phyloP scores from a whole-genome alignment of 2,797 vertebrate species.

The Hephaestus fuliginosus region DNA sequence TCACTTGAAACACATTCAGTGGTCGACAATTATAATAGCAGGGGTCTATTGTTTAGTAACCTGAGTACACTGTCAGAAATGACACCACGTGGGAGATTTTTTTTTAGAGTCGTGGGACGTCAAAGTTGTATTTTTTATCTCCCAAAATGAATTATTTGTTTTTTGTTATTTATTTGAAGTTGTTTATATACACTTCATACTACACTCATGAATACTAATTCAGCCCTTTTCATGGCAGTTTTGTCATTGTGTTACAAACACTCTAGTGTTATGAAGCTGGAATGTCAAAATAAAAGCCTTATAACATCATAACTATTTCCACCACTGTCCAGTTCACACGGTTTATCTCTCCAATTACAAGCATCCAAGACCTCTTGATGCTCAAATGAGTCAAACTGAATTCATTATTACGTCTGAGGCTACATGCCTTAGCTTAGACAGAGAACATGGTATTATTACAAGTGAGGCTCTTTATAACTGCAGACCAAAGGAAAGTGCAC shows the following conservation, averaged over 20 bases:
- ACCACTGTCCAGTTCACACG: constrained; percentile 23
- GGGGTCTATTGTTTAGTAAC: constrained; percentile 44
- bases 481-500: not conserved
- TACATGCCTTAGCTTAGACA: constrained; percentile 46
- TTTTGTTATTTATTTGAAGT: not conserved
- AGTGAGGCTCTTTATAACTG: constrained; percentile 20
- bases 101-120: constrained; percentile 10
- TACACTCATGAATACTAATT: constrained; percentile 4
- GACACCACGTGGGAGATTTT: constrained; percentile 2
- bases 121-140: constrained; percentile 23
- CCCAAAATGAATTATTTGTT: constrained; percentile 6
- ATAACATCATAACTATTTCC: constrained; percentile 22
- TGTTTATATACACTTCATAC: constrained; percentile 11
- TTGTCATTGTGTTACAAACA: constrained; percentile 7
- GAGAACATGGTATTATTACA: constrained; percentile 49
- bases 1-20: constrained; percentile 48
- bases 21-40: constrained; percentile 33
- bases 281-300: constrained; percentile 43
- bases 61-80: constrained; percentile 13
- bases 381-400: constrained; percentile 51
- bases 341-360: constrained; percentile 57
- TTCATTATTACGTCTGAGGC: constrained; percentile 40
- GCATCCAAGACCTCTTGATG: constrained; percentile 38
- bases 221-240: not conserved
- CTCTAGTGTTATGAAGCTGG: not conserved